These are phyloP conservation scores for Pithys albifrons DNA, from an alignment of 2,113 vertebrate genomes.

Conservation along the genomic window DNA sequence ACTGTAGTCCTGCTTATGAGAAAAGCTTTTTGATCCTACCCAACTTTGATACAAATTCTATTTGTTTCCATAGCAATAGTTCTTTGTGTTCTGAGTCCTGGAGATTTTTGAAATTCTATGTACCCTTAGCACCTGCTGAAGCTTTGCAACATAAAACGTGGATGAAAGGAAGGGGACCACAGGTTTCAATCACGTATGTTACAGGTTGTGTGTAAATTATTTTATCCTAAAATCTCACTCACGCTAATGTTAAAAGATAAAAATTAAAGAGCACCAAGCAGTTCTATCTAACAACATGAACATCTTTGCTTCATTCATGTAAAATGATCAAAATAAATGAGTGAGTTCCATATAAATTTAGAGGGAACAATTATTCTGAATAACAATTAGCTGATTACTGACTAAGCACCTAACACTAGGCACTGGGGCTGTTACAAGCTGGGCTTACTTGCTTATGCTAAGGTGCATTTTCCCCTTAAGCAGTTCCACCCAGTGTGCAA, in stretches of 20 bases:
- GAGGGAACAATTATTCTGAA: slow-evolving; percentile 37
- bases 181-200: background rate
- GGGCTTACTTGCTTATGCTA: slow-evolving; percentile 29
- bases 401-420: background rate
- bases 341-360: slow-evolving; percentile 5
- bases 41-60: slow-evolving; percentile 62
- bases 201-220: background rate
- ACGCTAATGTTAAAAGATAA: background rate
- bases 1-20: slow-evolving; percentile 40
- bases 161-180: background rate
- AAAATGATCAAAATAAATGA: slow-evolving; percentile 49
- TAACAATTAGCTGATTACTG: slow-evolving; percentile 46
- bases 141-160: slow-evolving; percentile 20
- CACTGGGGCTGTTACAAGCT: background rate
- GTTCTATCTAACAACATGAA: slow-evolving; percentile 9
- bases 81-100: slow-evolving; percentile 43
- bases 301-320: background rate
- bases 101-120: slow-evolving; percentile 53
- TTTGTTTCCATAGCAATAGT: slow-evolving; percentile 75
- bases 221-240: background rate
- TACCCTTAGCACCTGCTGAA: slow-evolving; percentile 26
- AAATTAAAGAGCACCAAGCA: background rate
- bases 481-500: background rate
- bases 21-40: slow-evolving; percentile 67
- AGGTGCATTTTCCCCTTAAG: background rate